Evolutionary conservation across 1,140 invertebrate species (phyloP), one percentile per base, ranked within the genome.

Genomic region (Bicyclus anynana): DNA sequence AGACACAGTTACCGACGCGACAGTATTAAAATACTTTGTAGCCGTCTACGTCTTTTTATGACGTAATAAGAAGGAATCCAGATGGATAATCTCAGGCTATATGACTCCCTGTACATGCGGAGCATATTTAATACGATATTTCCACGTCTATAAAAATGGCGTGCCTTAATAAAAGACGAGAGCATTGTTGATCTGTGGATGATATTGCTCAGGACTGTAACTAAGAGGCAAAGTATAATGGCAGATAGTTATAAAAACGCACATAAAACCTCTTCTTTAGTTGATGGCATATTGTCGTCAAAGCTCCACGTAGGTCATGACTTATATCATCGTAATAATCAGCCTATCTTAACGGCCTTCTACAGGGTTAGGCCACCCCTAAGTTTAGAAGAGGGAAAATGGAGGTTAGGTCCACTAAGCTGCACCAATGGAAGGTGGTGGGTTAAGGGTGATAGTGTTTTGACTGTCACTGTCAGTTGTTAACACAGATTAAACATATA

Each of bases 1-100:
- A 23, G 23, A 23, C 23, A 23, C 23, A 2, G 23, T 7, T 23
- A 2, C 2, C 23, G 27, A 29, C 10, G 10, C 10, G 10, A 29
- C 27, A 29, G 27, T 1, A 33, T 33, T 33, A 12, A 33, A 33
- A 10, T 29, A 29, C 29, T 33, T 33, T 33, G 7, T 33, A 16
- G 5, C 1, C 9, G 13, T 69, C n/a, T 20, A n/a, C n/a, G 33
- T n/a, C 71, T 74, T 81, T 77, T 81, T 77, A 81, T 78, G 72
- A 56, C 64, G 63, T 69, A 69, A 76, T 78, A 80, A 74, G 60
- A 71, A 42, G 62, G 62, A 69, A 77, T 77, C 72, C 60, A 67
- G 67, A 74, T 69, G 65, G 64, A 72, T 78, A 77, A 80, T 80
- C 74, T 72, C 53, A 54, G 65, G 59, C 66, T 54, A 59, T 71